A percentile compares a stretch with the other conserved stretches of the same genome.
Conservation (phyloP, 2,797 vertebrate species). For the Myotis daubentonii region DNA sequence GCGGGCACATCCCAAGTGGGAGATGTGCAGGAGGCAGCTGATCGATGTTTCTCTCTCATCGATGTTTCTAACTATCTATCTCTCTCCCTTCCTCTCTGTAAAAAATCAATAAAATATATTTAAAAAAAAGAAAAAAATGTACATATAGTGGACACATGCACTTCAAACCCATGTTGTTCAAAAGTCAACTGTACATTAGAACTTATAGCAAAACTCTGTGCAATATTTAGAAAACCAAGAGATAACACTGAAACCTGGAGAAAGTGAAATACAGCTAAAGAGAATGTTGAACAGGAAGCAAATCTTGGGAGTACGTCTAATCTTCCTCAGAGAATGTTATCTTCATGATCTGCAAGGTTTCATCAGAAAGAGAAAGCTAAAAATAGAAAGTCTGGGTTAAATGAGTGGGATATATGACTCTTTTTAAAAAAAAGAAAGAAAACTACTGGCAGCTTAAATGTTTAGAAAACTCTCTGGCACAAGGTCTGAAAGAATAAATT, state of each 20-base stretch:
- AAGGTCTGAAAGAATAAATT: constrained; percentile 62
- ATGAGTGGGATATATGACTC: not conserved
- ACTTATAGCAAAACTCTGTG: not conserved
- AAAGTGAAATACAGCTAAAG: not conserved
- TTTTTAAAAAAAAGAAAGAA: not conserved
- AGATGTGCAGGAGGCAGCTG: too few species aligned
- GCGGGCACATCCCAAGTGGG: too few species aligned
- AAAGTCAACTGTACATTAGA: not conserved
- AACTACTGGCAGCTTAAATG: constrained; percentile 52
- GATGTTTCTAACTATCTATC: too few species aligned
- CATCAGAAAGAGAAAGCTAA: constrained; percentile 48
- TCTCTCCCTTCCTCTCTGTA: too few species aligned
- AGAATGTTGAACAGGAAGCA: not conserved
- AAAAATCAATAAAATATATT: too few species aligned
- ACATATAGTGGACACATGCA: not conserved
- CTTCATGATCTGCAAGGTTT: not conserved
- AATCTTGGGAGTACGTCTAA: not conserved
- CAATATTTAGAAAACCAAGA: not conserved
- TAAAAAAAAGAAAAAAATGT: too few species aligned
- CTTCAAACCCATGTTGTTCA: not conserved
- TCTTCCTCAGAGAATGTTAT: constrained; percentile 44
- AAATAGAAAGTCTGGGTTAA: constrained; percentile 59
- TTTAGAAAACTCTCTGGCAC: constrained; percentile 59
- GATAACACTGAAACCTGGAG: not conserved
- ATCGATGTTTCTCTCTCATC: too few species aligned